These are phyloP conservation scores for Aphodius sticticus DNA, from an alignment of 2,888 invertebrate species.

Conservation along the genomic window DNA sequence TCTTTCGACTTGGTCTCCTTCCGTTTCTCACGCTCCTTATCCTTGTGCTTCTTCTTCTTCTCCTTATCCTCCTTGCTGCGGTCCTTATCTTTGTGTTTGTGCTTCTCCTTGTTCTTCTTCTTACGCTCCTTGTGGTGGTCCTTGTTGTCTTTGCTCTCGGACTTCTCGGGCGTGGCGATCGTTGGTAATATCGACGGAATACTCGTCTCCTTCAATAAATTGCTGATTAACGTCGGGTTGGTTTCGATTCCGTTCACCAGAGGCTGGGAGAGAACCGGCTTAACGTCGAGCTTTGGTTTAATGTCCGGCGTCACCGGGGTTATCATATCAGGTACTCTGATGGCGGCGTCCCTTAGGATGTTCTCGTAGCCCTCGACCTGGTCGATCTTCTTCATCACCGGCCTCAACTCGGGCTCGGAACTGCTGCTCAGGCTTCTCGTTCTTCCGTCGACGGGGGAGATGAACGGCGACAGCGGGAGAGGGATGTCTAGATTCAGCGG, in stretches of 20 bases:
- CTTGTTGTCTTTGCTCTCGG: conserved; percentile 52
- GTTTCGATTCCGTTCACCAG: conserved; percentile 74
- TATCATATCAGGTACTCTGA: conserved; percentile 53
- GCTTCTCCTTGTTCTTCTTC: conserved; percentile 81
- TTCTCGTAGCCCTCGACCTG: conserved; percentile 70
- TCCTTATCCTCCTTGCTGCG: conserved; percentile 70
- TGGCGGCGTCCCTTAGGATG: conserved; percentile 64
- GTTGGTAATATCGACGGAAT: conserved; percentile 44
- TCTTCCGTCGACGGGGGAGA: conserved; percentile 45
- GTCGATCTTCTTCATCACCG: conserved; percentile 70
- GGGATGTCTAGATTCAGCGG: conserved; percentile 49
- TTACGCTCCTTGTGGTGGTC: conserved; percentile 57
- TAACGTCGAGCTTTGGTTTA: conserved; percentile 28
- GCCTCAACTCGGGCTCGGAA: conserved; percentile 69
- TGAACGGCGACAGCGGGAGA: conserved; percentile 45
- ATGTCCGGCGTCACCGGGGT: conserved; percentile 46
- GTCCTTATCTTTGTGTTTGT: conserved; percentile 79
- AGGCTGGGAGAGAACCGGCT: conserved; percentile 46
- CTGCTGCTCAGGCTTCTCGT: conserved; percentile 60
- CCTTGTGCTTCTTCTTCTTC: conserved; percentile 80
- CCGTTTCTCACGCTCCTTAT: conserved; percentile 65
- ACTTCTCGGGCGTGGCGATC: conserved; percentile 36
- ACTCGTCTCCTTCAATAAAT: conserved; percentile 68
- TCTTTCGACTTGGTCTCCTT: conserved; percentile 48
- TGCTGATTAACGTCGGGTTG: conserved; percentile 76